These are phyloP conservation scores for Eupithecia subumbrata DNA, from an alignment of 2,888 invertebrate species.

Conservation along the genomic window DNA sequence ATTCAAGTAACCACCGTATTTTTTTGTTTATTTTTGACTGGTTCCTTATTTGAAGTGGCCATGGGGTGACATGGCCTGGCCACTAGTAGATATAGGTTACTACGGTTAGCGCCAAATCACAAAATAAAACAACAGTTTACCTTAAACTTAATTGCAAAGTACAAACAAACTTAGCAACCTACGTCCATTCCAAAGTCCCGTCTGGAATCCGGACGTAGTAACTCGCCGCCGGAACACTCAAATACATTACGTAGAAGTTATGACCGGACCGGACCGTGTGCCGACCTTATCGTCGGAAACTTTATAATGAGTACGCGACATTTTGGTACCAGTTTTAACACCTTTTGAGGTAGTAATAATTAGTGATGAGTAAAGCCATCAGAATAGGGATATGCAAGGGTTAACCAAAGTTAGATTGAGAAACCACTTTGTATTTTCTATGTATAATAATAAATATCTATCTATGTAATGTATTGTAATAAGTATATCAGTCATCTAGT, in stretches of 20 bases:
- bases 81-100: neutral
- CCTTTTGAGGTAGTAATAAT: constrained; percentile 27
- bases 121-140: neutral
- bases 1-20: neutral
- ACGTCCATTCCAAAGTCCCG: constrained; percentile 21
- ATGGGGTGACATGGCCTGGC: neutral
- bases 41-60: neutral
- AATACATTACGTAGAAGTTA: constrained; percentile 54
- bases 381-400: neutral
- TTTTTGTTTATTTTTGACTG: neutral
- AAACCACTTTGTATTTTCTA: no score
- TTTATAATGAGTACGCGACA: constrained; percentile 32
- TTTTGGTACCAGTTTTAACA: constrained; percentile 33
- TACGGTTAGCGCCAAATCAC: neutral
- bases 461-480: no score
- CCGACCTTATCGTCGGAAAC: constrained; percentile 33
- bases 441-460: no score
- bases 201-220: constrained; percentile 50
- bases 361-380: neutral
- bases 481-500: no score
- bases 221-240: constrained; percentile 53
- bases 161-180: constrained; percentile 7
- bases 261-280: constrained; percentile 33
- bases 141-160: constrained; percentile 2
- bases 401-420: no score